Conservation (phyloP, 2,113 vertebrate species). For the Opisthocomus hoazin region DNA sequence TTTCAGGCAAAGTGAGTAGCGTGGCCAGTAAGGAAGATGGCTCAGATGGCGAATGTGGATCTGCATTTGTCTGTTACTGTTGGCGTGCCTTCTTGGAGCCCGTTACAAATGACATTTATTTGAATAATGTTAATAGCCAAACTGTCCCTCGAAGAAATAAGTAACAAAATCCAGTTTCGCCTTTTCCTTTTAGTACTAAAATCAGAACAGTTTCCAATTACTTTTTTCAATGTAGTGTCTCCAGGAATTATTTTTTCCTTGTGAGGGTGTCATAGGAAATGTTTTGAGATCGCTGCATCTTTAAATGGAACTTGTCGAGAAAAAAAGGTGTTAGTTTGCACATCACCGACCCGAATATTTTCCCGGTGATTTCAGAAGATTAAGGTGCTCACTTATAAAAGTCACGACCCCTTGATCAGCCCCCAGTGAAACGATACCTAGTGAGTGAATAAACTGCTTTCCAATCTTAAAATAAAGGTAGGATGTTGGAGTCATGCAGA, state of each 20-base stretch:
- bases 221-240: slow-evolving; percentile 1
- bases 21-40: neutral
- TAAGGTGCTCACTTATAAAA: slow-evolving; percentile 16
- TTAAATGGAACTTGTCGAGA: slow-evolving; percentile 19
- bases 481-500: neutral
- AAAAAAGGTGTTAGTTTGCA: neutral
- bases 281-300: slow-evolving; percentile 13
- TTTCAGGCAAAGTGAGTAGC: neutral
- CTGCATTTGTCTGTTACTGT: neutral
- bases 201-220: neutral
- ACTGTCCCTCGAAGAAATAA: neutral
- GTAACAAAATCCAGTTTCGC: slow-evolving; percentile 9
- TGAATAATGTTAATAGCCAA: neutral
- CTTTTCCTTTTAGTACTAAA: neutral
- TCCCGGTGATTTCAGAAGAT: slow-evolving; percentile 17
- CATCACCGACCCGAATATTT: slow-evolving; percentile 25
- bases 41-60: neutral
- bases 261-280: neutral
- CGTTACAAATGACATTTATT: neutral
- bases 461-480: slow-evolving; percentile 55
- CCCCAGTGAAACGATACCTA: slow-evolving; percentile 11
- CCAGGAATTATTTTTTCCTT: neutral
- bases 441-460: slow-evolving; percentile 14
- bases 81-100: neutral
- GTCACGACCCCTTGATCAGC: neutral